These are phyloP conservation scores for Dipodomys ordii DNA, from an alignment of 2,113 vertebrate genomes.

Conservation along the genomic window DNA sequence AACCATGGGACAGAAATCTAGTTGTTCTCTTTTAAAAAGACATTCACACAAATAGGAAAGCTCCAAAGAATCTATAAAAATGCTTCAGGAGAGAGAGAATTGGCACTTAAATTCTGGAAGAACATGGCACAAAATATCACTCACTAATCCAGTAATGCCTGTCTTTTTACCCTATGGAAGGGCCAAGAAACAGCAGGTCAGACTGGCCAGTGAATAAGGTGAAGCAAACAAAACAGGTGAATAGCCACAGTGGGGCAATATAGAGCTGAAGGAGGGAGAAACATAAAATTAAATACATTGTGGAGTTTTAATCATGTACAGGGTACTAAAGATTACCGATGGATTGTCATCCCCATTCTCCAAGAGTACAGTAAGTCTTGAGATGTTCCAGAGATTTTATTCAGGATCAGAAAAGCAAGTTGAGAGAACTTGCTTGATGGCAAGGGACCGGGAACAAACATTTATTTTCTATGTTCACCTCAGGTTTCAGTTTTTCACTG, in stretches of 20 bases:
- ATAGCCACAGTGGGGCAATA: neutral
- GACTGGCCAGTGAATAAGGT: neutral
- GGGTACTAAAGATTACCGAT: neutral
- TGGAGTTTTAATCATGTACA: neutral
- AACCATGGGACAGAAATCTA: neutral
- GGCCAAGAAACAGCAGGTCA: neutral
- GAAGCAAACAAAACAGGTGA: neutral
- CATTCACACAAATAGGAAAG: neutral
- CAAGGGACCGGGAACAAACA: neutral
- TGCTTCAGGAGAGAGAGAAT: neutral
- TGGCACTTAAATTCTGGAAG: neutral
- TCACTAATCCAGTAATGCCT: neutral
- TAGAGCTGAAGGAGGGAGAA: neutral
- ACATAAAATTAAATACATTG: neutral
- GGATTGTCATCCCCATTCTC: too few species aligned
- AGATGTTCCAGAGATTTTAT: neutral
- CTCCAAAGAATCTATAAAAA: slow-evolving; percentile 28
- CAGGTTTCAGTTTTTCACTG: neutral
- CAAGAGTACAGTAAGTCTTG: neutral
- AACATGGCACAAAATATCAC: neutral
- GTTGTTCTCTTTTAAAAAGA: neutral
- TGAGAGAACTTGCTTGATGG: neutral
- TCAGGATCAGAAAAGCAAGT: neutral
- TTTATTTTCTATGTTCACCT: slow-evolving; percentile 8
- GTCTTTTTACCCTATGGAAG: neutral